Conservation (phyloP, 2,888 invertebrate genomes). For the Tortricodes alternella region DNA sequence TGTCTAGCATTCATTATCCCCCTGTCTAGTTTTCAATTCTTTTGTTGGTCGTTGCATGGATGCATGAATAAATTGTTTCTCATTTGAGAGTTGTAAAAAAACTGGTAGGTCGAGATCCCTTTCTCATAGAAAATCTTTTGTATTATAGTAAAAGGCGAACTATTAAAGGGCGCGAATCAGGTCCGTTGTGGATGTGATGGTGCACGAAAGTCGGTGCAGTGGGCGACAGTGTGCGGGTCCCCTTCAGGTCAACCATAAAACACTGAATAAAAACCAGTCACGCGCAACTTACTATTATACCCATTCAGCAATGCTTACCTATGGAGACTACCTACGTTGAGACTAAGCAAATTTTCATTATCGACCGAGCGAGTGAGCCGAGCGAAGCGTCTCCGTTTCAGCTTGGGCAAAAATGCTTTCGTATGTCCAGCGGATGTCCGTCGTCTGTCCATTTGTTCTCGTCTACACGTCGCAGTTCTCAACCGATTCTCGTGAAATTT, state of each 20-base stretch:
- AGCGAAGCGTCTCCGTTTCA: too few relatives aligned
- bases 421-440: too few relatives aligned
- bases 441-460: too few relatives aligned
- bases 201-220: conserved; percentile 36
- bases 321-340: too few relatives aligned
- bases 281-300: conserved; percentile 7
- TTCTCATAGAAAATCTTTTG: conserved; percentile 80
- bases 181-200: conserved; percentile 43
- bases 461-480: too few relatives aligned
- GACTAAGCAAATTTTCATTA: too few relatives aligned
- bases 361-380: too few relatives aligned
- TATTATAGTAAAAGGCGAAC: conserved; percentile 76
- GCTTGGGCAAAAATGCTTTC: too few relatives aligned
- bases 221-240: conserved; percentile 33
- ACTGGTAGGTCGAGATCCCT: conserved; percentile 82
- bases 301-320: too few relatives aligned
- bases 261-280: conserved; percentile 25
- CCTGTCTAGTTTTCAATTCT: conserved; percentile 80
- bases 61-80: conserved; percentile 81
- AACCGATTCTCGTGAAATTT: too few relatives aligned
- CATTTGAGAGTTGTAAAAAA: conserved; percentile 69
- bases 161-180: conserved; percentile 75
- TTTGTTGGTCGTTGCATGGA: conserved; percentile 78
- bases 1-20: conserved; percentile 81
- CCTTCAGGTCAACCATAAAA: conserved; percentile 13